A percentile compares a stretch with the other conserved stretches of the same genome.
phyloP scores from a whole-genome alignment of 2,888 invertebrate species.

The Ischnura elegans region DNA sequence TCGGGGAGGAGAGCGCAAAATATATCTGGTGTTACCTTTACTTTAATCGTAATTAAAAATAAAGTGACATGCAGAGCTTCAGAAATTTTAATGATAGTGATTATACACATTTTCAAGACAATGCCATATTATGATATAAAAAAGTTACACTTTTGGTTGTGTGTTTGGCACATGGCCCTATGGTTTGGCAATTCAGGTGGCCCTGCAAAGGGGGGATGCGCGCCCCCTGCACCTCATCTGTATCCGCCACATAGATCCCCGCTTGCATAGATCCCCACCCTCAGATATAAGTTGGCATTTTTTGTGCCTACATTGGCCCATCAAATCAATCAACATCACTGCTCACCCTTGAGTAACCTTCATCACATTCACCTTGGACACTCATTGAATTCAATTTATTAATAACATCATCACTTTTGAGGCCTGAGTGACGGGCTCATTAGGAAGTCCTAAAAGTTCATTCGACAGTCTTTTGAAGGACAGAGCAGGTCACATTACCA shows the following conservation, averaged over 20 bases:
- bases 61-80: too few relatives aligned
- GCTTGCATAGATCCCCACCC: background rate
- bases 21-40: too few relatives aligned
- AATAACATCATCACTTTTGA: background rate
- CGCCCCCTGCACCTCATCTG: background rate
- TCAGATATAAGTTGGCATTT: background rate
- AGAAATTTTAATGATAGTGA: too few relatives aligned
- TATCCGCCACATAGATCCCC: too few relatives aligned
- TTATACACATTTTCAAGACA: too few relatives aligned
- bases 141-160: too few relatives aligned
- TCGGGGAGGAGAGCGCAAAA: too few relatives aligned
- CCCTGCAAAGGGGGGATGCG: too few relatives aligned
- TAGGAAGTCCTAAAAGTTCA: background rate
- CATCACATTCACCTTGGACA: background rate
- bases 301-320: background rate
- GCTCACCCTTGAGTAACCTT: background rate
- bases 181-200: too few relatives aligned
- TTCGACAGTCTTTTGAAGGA: background rate
- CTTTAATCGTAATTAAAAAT: too few relatives aligned
- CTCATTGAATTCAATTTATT: background rate
- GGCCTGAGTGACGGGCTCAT: background rate
- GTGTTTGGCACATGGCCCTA: too few relatives aligned
- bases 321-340: background rate
- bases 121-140: too few relatives aligned
- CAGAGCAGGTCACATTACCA: background rate